Conservation (phyloP, 2,797 vertebrate genomes). For the Diplodus puntazzo region DNA sequence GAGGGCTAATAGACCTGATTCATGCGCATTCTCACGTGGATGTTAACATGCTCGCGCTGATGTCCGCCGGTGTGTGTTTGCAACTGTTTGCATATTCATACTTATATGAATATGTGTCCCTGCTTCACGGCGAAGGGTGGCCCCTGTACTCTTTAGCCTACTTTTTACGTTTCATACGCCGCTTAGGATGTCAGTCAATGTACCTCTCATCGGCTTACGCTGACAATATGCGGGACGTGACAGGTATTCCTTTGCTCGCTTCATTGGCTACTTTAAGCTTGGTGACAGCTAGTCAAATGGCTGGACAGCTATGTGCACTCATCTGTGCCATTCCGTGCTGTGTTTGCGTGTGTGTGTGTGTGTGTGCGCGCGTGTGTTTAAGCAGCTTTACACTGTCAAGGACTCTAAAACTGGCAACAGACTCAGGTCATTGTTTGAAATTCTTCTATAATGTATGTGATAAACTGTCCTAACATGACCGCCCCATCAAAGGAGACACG, state of each 20-base stretch:
- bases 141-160: conserved; percentile 42
- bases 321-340: conserved; percentile 53
- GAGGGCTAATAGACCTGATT: conserved; percentile 3
- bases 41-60: conserved; percentile 31
- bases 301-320: conserved; percentile 73
- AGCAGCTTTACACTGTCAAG: conserved; percentile 61
- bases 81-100: conserved; percentile 46
- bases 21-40: neutral
- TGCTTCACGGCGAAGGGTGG: conserved; percentile 12
- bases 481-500: conserved; percentile 4
- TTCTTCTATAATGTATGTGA: conserved; percentile 24
- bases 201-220: conserved; percentile 48
- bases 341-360: conserved; percentile 19
- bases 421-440: conserved; percentile 50
- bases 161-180: conserved; percentile 62
- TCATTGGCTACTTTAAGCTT: conserved; percentile 76
- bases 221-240: conserved; percentile 70
- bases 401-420: conserved; percentile 52
- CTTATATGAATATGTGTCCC: conserved; percentile 18
- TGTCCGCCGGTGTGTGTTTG: neutral
- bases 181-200: conserved; percentile 63
- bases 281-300: conserved; percentile 79
- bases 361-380: conserved; percentile 48
- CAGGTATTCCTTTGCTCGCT: conserved; percentile 73
- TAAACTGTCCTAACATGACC: conserved; percentile 19